These are phyloP conservation scores for Steinernema feltiae DNA, from an alignment of 1,140 invertebrate species.

Conservation along the genomic window DNA sequence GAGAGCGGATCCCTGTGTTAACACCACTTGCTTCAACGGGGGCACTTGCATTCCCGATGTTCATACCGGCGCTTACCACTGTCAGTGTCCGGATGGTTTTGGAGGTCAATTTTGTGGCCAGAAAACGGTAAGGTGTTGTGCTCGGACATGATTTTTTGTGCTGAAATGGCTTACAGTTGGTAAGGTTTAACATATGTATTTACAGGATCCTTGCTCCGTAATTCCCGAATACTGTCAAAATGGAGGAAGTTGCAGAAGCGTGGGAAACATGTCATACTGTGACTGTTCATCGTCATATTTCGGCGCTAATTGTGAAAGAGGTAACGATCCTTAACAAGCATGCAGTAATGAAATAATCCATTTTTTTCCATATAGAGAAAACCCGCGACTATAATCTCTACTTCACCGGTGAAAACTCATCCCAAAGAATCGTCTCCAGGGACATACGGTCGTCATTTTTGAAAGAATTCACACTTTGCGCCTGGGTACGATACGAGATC, in stretches of 20 bases:
- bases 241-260: neutral
- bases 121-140: slow-evolving; percentile 4
- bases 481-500: neutral
- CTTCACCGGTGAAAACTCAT: neutral
- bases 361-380: neutral
- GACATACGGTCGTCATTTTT: neutral
- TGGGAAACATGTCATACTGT: neutral
- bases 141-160: too few relatives aligned
- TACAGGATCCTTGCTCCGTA: neutral
- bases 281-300: neutral
- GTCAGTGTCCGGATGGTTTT: neutral
- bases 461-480: neutral
- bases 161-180: too few relatives aligned
- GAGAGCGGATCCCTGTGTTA: neutral
- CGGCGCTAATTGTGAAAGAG: neutral
- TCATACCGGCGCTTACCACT: neutral
- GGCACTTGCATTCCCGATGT: neutral
- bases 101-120: neutral
- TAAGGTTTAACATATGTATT: neutral
- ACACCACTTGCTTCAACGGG: neutral
- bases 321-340: too few relatives aligned
- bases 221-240: neutral
- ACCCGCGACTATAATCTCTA: neutral
- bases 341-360: neutral
- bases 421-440: neutral